Evolutionary conservation across 2,888 invertebrate species (phyloP).

Genomic region (Torymus auratus): DNA sequence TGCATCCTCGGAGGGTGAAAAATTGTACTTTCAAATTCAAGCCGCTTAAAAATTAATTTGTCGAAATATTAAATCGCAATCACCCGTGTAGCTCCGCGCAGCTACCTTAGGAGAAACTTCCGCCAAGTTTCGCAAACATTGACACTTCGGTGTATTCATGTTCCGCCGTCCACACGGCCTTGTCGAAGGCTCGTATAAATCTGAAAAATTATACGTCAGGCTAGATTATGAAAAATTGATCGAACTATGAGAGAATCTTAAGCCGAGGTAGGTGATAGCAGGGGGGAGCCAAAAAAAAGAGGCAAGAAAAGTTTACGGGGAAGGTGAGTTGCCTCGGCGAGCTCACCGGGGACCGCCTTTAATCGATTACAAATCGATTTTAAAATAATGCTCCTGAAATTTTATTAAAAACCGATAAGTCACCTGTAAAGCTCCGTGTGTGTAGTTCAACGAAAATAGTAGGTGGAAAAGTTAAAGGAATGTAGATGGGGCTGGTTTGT

Average conservation of each 20-base stretch:
- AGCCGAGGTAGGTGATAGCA: not conserved
- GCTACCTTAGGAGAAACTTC: not conserved
- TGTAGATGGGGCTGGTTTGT: too few relatives aligned
- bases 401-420: conserved; percentile 43
- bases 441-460: not conserved
- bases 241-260: conserved; percentile 27
- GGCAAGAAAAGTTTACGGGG: conserved; percentile 12
- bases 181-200: not conserved
- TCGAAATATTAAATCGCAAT: not conserved
- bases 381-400: conserved; percentile 28
- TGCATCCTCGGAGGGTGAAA: not conserved
- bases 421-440: not conserved
- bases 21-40: not conserved
- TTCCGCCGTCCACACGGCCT: too few relatives aligned
- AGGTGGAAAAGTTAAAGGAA: not conserved
- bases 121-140: not conserved
- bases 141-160: not conserved
- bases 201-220: conserved; percentile 14
- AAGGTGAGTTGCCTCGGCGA: too few relatives aligned
- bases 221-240: conserved; percentile 41
- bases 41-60: not conserved
- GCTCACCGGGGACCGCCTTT: not conserved
- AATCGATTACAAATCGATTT: conserved; percentile 32
- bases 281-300: not conserved
- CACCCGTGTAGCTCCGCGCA: too few relatives aligned